Conservation (phyloP, 2,888 invertebrate genomes). For the Graphium colonna region DNA sequence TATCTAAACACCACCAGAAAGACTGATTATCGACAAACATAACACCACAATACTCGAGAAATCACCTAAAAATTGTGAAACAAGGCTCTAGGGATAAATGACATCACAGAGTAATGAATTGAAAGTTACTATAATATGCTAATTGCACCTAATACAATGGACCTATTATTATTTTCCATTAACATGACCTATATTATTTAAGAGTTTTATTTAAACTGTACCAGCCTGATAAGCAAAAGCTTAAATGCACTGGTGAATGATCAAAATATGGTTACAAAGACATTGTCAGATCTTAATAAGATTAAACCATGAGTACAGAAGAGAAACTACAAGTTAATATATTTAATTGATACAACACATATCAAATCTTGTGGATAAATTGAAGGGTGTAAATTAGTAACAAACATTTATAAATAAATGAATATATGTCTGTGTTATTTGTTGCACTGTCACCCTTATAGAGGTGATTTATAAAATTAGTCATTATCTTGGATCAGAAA, state of each 20-base stretch:
- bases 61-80: not conserved
- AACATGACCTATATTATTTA: not conserved
- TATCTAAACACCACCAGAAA: not conserved
- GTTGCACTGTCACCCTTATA: too few relatives aligned
- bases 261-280: too few relatives aligned
- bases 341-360: not conserved
- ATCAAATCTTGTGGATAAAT: too few relatives aligned
- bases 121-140: slow-evolving; percentile 22
- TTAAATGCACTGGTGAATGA: not conserved
- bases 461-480: too few relatives aligned
- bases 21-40: not conserved
- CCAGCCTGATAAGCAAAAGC: not conserved
- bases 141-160: slow-evolving; percentile 18
- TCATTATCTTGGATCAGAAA: too few relatives aligned
- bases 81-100: slow-evolving; percentile 13
- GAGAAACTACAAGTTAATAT: not conserved
- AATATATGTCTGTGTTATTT: too few relatives aligned
- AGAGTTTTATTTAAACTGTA: not conserved
- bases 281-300: not conserved
- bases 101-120: slow-evolving; percentile 26
- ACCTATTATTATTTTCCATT: slow-evolving; percentile 7
- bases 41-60: not conserved
- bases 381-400: too few relatives aligned
- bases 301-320: not conserved
- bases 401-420: too few relatives aligned